Conservation (phyloP, 2,888 invertebrate species). For the Orthosia gothica region DNA sequence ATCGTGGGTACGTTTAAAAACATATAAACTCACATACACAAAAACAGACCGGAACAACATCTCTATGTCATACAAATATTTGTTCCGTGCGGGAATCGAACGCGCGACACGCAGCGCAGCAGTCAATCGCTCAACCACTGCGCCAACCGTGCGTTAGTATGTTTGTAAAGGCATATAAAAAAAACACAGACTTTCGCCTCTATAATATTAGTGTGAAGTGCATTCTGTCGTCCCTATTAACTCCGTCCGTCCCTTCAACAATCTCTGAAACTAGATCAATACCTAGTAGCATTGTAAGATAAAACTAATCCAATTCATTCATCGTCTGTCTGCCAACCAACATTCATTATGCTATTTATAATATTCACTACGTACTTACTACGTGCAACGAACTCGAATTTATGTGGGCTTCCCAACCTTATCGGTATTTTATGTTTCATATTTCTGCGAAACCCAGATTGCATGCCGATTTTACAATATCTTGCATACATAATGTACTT, state of each 20-base stretch:
- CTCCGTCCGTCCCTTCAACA: neutral
- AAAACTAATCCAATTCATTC: neutral
- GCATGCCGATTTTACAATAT: conserved; percentile 19
- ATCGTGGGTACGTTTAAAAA: no score
- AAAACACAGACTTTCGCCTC: no score
- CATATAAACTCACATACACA: no score
- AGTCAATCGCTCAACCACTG: no score
- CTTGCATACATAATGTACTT: neutral
- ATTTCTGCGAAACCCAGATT: conserved; percentile 17
- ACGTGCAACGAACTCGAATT: conserved; percentile 12
- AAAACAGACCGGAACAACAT: no score
- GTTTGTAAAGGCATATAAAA: no score
- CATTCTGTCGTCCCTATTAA: no score
- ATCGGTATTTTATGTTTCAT: conserved; percentile 8
- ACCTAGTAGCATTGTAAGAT: neutral
- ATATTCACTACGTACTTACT: neutral
- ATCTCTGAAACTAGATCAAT: neutral
- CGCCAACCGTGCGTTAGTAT: no score
- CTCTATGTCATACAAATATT: no score
- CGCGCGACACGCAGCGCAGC: no score
- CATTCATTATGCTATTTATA: conserved; percentile 1
- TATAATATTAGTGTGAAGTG: no score
- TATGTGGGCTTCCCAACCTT: neutral
- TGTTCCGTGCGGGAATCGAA: no score
- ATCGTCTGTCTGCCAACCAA: neutral